Base-by-base conservation (phyloP, 1,140 invertebrate genomes). In the Augochlora pura region DNA sequence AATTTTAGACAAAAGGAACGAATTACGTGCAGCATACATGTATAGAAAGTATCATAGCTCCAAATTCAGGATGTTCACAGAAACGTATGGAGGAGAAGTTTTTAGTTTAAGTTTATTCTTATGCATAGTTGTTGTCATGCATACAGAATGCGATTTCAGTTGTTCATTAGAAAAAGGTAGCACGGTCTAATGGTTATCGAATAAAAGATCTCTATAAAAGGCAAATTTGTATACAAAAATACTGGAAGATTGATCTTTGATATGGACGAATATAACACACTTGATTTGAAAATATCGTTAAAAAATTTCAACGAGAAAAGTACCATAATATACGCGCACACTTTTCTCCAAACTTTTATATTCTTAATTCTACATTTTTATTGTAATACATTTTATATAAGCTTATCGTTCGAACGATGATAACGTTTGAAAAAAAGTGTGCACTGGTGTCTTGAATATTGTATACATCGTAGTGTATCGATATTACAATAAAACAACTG, bases 231-330 rank as follows among this genome's bases (percentile, higher is more conserved):
- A 81, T 77, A 81, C 39, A 71, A 68, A 84, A 75, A 64, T 65
- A 81, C 23, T 74, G 23, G 70, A 72, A 82, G 59, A 38, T 82
- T 74, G 71, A 85, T 85, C 84, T 84, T 78, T 77, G 68, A 84
- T 32, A 7, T 75, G 27, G 38, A 78, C 68, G 68, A 73, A 23
- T 71, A 27, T 77, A 38, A 9, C 57, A 77, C 57, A 69, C 46
- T 68, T 59, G 54, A 77, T 77, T 75, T 87, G 84, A 84, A 84
- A 84, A 82, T 80, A 85, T 81, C 77, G 65, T 83, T 85, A 84
- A 73, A 59, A 74, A 49, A 39, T 85, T 80, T 54, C 25, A 69
- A 69, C 64, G 59, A 66, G 42, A 66, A 81, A 81, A 59, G n/a
- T 42, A 66, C 46, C 52, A 14, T 77, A 49, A 68, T 39, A 73